Conservation (phyloP, 2,888 invertebrate species). For the Boloria selene region DNA sequence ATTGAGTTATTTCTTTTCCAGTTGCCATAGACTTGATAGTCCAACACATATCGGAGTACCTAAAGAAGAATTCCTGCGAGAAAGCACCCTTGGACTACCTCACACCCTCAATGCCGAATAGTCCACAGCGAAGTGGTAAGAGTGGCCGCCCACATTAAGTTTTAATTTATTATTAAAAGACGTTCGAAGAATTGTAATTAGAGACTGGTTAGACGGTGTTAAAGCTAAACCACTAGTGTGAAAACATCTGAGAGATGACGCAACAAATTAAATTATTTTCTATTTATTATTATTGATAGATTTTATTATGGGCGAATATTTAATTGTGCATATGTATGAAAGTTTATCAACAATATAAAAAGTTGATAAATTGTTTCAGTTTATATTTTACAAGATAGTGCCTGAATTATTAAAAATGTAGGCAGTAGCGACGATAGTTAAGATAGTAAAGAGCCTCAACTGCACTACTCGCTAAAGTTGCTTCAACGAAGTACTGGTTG, state of each 20-base stretch:
- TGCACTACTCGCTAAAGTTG: too few relatives aligned
- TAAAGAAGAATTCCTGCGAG: constrained; percentile 76
- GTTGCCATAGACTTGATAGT: constrained; percentile 99
- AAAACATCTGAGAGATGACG: constrained; percentile 12
- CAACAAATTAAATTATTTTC: constrained; percentile 4
- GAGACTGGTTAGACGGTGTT: constrained; percentile 24
- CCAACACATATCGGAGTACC: constrained; percentile 96
- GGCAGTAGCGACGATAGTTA: too few relatives aligned
- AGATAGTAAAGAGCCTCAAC: too few relatives aligned
- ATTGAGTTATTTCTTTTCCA: constrained; percentile 78
- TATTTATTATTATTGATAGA: too few relatives aligned
- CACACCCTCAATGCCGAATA: constrained; percentile 64
- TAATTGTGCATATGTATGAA: too few relatives aligned
- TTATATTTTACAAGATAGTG: too few relatives aligned
- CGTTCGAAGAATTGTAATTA: neutral
- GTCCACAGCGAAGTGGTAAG: constrained; percentile 68
- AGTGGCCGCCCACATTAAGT: constrained; percentile 72
- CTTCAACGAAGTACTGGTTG: too few relatives aligned
- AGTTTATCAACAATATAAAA: too few relatives aligned
- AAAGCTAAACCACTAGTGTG: constrained; percentile 5
- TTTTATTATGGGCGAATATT: too few relatives aligned
- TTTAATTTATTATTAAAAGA: constrained; percentile 5
- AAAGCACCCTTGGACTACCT: constrained; percentile 53
- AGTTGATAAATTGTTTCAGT: too few relatives aligned
- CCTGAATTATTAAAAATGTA: too few relatives aligned